A percentile compares a stretch with the other conserved stretches of the same genome.
These are phyloP conservation scores for Tinamus major DNA, from an alignment of 2,797 vertebrate species.

Conservation along the genomic window DNA sequence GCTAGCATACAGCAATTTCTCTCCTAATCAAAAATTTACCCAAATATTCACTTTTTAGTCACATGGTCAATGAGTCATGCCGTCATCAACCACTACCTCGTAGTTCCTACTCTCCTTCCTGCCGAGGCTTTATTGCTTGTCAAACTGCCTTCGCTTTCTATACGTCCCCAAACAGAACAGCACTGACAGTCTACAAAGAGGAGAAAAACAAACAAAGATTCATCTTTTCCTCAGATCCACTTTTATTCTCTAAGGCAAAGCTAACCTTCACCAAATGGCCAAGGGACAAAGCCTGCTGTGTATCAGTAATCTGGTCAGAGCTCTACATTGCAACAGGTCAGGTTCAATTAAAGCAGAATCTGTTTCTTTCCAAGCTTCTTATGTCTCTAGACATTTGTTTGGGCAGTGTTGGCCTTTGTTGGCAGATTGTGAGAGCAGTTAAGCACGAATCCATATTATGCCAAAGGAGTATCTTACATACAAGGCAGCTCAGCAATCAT, in stretches of 20 bases:
- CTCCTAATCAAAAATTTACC: neutral
- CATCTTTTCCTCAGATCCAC: neutral
- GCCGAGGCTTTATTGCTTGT: neutral
- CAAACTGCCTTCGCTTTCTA: neutral
- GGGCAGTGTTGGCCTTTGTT: neutral
- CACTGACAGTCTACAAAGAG: neutral
- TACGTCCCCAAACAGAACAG: neutral
- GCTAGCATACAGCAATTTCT: neutral
- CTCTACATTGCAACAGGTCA: neutral
- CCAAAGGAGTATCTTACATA: neutral
- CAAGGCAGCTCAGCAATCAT: neutral
- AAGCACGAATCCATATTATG: neutral
- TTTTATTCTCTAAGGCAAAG: neutral
- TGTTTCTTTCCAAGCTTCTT: neutral
- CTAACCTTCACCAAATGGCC: neutral
- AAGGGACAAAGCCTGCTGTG: no score
- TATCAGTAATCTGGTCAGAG: neutral
- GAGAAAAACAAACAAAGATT: neutral
- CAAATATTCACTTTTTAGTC: neutral
- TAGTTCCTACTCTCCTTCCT: accelerated
- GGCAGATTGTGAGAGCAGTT: neutral
- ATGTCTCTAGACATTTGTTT: accelerated
- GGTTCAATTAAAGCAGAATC: neutral
- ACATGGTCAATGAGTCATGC: neutral
- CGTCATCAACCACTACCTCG: neutral